Conservation (phyloP, 2,797 vertebrate genomes). For the Pogonophryne albipinna region DNA sequence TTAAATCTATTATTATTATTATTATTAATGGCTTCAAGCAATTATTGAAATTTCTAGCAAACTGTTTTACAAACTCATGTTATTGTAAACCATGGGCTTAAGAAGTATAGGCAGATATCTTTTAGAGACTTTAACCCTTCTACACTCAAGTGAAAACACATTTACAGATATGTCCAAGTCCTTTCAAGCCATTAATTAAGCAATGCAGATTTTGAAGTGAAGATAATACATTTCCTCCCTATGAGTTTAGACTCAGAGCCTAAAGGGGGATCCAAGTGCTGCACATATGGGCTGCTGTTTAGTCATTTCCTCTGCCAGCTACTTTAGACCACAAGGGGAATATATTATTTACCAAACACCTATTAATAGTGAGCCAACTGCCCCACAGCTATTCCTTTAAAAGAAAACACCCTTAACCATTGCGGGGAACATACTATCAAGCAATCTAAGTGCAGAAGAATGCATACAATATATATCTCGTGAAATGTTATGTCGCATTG, state of each 20-base stretch:
- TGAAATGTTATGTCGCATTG: slow-evolving; percentile 18
- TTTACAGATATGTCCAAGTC: slow-evolving; percentile 2
- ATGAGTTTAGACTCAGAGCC: slow-evolving; percentile 45
- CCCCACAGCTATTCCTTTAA: slow-evolving; percentile 19
- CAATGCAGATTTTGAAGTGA: slow-evolving; percentile 34
- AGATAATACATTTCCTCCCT: slow-evolving; percentile 53
- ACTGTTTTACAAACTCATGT: background rate
- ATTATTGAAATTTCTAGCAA: background rate
- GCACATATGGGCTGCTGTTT: slow-evolving; percentile 42
- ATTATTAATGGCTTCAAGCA: background rate
- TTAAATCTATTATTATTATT: no score
- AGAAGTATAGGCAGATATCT: slow-evolving; percentile 8
- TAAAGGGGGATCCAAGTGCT: slow-evolving; percentile 51
- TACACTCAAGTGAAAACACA: background rate
- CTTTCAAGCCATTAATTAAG: background rate
- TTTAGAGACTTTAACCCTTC: slow-evolving; percentile 2
- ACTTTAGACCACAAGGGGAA: slow-evolving; percentile 40
- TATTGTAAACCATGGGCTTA: background rate
- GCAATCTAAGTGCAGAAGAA: slow-evolving; percentile 15
- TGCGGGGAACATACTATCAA: slow-evolving; percentile 14
- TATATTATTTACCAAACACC: slow-evolving; percentile 37
- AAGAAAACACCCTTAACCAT: slow-evolving; percentile 25
- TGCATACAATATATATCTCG: slow-evolving; percentile 6
- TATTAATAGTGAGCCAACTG: slow-evolving; percentile 12
- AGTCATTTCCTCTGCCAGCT: slow-evolving; percentile 40